phyloP scores from a whole-genome alignment of 2,113 vertebrate species.

The Sphaerodactylus townsendi region DNA sequence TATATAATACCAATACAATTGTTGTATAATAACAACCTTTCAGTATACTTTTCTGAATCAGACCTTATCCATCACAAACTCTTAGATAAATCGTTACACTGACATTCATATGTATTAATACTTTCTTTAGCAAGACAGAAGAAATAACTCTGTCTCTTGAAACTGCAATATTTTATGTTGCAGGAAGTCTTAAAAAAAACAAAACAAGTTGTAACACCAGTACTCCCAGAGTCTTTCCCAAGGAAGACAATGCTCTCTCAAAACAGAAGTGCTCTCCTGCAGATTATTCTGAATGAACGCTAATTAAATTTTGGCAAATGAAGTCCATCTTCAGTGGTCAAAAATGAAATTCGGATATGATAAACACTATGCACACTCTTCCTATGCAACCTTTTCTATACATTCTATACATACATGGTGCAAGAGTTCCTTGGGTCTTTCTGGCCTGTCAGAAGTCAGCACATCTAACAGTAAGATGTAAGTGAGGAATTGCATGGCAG shows the following conservation, averaged over 20 bases:
- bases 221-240: conserved; percentile 10
- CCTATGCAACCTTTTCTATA: not conserved
- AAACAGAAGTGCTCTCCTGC: conserved; percentile 32
- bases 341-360: conserved; percentile 17
- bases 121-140: conserved; percentile 20
- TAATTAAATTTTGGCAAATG: conserved; percentile 39
- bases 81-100: conserved; percentile 54
- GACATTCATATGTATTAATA: conserved; percentile 48
- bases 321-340: conserved; percentile 27
- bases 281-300: conserved; percentile 35
- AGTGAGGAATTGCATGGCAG: not conserved
- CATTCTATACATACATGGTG: not conserved
- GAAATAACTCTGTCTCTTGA: conserved; percentile 35
- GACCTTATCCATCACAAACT: conserved; percentile 44
- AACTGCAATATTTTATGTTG: conserved; percentile 22
- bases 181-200: not conserved
- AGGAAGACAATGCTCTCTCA: conserved; percentile 36
- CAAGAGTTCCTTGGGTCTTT: not conserved
- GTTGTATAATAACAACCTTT: conserved; percentile 58
- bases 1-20: conserved; percentile 47
- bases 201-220: conserved; percentile 31
- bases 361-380: not conserved
- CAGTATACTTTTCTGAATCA: conserved; percentile 64
- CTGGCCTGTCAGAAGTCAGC: not conserved
- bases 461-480: not conserved